Conservation (phyloP, 2,797 vertebrate species). For the Tachyglossus aculeatus region DNA sequence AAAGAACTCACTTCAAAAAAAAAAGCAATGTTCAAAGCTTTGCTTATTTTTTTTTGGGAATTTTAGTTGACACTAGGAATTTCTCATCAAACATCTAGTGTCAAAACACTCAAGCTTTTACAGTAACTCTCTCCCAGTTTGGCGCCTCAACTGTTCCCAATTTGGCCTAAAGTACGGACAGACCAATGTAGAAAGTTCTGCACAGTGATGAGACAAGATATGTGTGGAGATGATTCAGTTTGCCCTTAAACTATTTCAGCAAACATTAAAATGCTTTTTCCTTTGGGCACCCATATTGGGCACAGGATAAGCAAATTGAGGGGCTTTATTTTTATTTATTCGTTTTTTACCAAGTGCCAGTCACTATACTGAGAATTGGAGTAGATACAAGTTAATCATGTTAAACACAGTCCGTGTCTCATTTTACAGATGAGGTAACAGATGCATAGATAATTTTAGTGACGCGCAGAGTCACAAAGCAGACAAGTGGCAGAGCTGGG, state of each 20-base stretch:
- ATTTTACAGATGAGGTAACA: background rate
- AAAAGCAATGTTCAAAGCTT: constrained; percentile 18
- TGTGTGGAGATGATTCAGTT: too few relatives aligned
- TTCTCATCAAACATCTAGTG: constrained; percentile 15
- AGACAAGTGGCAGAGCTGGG: background rate
- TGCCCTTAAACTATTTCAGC: too few relatives aligned
- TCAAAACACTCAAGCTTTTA: constrained; percentile 7
- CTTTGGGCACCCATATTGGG: too few relatives aligned
- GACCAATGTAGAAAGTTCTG: too few relatives aligned
- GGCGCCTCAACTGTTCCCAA: background rate
- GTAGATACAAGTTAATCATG: too few relatives aligned
- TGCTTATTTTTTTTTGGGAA: background rate
- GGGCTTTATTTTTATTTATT: too few relatives aligned
- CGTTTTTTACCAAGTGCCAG: too few relatives aligned
- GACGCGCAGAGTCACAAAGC: background rate
- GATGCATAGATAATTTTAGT: background rate
- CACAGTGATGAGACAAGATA: too few relatives aligned
- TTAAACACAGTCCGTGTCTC: too few relatives aligned
- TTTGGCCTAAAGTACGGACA: background rate
- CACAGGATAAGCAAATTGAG: too few relatives aligned
- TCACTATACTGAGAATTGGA: too few relatives aligned
- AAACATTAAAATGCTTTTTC: too few relatives aligned
- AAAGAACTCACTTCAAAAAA: background rate
- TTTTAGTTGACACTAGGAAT: constrained; percentile 12
- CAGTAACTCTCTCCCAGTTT: background rate